phyloP scores from a whole-genome alignment of 2,113 vertebrate species.

The Calyptomena viridis region DNA sequence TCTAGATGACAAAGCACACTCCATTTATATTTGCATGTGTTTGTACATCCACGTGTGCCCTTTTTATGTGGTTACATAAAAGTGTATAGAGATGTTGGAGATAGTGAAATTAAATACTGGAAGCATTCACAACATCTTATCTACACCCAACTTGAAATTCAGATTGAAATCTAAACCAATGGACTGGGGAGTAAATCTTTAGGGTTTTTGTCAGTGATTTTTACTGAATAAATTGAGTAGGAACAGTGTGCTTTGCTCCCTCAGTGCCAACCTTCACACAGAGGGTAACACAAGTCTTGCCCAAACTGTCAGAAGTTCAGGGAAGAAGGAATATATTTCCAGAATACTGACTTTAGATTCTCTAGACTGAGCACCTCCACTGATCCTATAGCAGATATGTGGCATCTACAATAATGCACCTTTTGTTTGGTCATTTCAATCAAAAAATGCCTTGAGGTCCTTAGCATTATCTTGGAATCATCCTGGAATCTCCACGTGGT shows the following conservation, averaged over 20 bases:
- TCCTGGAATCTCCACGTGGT: background rate
- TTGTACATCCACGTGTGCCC: background rate
- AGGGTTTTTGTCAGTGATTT: background rate
- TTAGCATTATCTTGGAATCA: background rate
- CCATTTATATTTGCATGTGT: background rate
- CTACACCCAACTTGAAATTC: background rate
- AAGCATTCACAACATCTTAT: background rate
- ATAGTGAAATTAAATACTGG: background rate
- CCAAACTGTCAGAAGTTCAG: background rate
- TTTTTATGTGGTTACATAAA: background rate
- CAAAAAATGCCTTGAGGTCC: background rate
- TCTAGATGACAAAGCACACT: background rate
- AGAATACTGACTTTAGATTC: background rate
- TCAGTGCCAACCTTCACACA: accelerated
- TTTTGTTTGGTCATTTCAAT: background rate
- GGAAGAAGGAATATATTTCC: background rate
- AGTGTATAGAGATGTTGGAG: background rate
- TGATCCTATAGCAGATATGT: background rate
- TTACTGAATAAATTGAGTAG: background rate
- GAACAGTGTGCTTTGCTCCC: background rate
- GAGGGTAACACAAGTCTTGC: background rate
- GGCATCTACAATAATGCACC: background rate
- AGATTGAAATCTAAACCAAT: background rate
- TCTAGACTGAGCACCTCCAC: background rate
- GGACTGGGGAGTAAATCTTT: background rate